Base-by-base conservation (phyloP, 37 sponge, comb jelly and placozoan species). In the Mnemiopsis leidyi region DNA sequence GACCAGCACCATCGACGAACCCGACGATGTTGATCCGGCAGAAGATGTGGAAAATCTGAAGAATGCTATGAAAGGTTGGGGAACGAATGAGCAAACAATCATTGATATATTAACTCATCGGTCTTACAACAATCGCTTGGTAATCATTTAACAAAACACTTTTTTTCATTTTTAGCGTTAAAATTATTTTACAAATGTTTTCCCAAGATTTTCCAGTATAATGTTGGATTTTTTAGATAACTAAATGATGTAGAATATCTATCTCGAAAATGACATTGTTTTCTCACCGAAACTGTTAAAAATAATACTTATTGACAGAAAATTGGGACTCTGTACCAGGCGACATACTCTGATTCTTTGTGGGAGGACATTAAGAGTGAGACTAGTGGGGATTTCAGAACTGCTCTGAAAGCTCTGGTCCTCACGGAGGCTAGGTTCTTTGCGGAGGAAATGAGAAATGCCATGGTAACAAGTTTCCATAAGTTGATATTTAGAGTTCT, bases 361-460 rank as follows among this genome's bases (percentile, higher is more conserved):
- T 79, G 82, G 82, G 34, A 13, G 21, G 82, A 79, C 21, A 79
- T 79, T 36, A 28, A 79, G 34, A 23, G 21, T 79, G 82, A 79
- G 1, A 79, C 82, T 1, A 79, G 82, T 31, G 36, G 36, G 3
- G 36, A 79, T 33, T 79, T 79, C 36, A 79, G 82, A 35, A 28
- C 21, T 5, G 36, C 82, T 35, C 82, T 79, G 3, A 79, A 79
- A 35, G 82, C 36, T 7, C 82, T 79, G 1, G 36, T 79, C 5
- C 36, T 79, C 21, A 16, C 82, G 21, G 36, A 79, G 36, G 82
- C 82, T 29, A 32, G 38, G 36, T 79, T 79, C 36, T 36, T 79
- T 32, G 82, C 82, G 7, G 82, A 79, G 36, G 82, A 79, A 36
- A 79, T 79, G 82, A 3, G 82, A 79, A 36, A 16, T 79, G 82